These are phyloP conservation scores for Drosophila neocordata DNA, from an alignment of 1,140 invertebrate genomes.

Conservation along the genomic window DNA sequence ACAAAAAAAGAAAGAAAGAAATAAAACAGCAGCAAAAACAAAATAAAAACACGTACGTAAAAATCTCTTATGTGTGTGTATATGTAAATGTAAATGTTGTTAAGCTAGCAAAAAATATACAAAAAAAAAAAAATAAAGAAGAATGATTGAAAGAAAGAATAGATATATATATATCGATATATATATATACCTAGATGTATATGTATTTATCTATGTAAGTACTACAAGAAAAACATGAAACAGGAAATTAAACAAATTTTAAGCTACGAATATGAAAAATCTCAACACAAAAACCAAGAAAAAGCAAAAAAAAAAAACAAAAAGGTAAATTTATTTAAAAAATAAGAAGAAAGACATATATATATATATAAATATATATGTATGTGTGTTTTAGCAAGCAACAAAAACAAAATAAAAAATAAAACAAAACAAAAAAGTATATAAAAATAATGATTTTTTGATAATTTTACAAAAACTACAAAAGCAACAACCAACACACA, in stretches of 20 bases:
- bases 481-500: conserved; percentile 30
- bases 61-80: conserved; percentile 71
- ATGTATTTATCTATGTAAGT: conserved; percentile 60
- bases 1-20: conserved; percentile 12
- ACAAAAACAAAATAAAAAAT: conserved; percentile 59
- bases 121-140: conserved; percentile 13
- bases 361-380: background rate
- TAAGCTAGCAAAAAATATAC: conserved; percentile 78
- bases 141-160: conserved; percentile 6
- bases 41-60: conserved; percentile 55
- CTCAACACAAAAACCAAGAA: conserved; percentile 54
- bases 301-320: conserved; percentile 31
- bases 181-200: conserved; percentile 53
- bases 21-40: conserved; percentile 1
- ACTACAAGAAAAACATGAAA: conserved; percentile 73
- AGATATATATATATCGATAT: conserved; percentile 17
- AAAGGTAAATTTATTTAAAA: conserved; percentile 55
- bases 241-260: conserved; percentile 80
- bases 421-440: conserved; percentile 33
- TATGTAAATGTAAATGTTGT: conserved; percentile 80
- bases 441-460: conserved; percentile 77
- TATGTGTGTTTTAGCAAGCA: conserved; percentile 54
- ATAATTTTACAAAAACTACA: conserved; percentile 73
- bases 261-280: conserved; percentile 75
- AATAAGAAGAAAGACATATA: conserved; percentile 56